Evolutionary conservation across 2,888 invertebrate genomes (phyloP).

Genomic region (Drosophila austrosaltans): DNA sequence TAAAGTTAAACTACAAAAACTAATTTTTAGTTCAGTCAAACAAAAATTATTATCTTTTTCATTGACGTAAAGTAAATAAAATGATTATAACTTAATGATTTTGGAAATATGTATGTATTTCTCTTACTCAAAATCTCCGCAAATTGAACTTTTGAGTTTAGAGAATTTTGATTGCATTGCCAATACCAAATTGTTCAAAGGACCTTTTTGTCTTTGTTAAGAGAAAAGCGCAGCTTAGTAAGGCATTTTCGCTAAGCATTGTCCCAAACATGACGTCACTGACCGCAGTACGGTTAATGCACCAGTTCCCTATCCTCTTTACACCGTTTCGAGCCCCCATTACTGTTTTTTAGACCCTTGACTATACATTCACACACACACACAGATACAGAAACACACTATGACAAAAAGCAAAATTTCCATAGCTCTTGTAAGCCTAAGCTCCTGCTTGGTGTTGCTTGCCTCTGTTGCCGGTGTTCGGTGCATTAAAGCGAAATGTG

Average conservation of each 20-base stretch:
- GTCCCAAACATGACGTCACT: neutral
- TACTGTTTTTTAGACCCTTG: conserved; percentile 4
- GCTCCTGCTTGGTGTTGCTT: neutral
- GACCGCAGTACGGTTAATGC: conserved; percentile 9
- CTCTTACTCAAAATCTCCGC: no score
- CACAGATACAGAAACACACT: neutral
- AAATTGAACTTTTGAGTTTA: no score
- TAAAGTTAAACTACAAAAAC: no score
- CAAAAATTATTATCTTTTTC: no score
- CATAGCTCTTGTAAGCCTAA: conserved; percentile 12
- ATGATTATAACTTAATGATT: no score
- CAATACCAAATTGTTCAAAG: no score
- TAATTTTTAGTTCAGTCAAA: no score
- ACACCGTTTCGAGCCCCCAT: neutral
- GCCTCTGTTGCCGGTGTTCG: neutral
- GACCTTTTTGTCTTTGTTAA: no score
- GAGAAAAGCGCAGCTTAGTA: neutral
- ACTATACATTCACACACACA: neutral
- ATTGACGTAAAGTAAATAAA: no score
- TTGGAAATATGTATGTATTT: no score
- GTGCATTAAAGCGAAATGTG: conserved; percentile 18
- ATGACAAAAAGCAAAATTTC: conserved; percentile 6
- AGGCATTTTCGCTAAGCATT: neutral
- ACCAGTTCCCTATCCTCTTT: neutral
- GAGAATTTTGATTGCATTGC: no score